Evolutionary conservation across 2,797 vertebrate genomes (phyloP).

Genomic region (Pipistrellus pipistrellus): DNA sequence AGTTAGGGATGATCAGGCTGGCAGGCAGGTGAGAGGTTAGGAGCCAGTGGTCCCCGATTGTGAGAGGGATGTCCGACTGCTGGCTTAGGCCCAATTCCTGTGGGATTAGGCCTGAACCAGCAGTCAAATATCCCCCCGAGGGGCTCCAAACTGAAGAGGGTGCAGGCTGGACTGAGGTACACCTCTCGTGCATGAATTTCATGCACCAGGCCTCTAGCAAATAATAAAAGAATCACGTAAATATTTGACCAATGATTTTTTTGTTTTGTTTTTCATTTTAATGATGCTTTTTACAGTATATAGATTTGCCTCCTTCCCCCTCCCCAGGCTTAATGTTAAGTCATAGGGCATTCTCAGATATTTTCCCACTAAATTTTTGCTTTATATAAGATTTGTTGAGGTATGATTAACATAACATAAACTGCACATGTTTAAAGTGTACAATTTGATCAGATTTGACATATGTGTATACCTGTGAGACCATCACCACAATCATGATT

Average conservation of each 20-base stretch:
- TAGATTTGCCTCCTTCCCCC: background rate
- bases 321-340: background rate
- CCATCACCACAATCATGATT: background rate
- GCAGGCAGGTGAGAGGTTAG: too few species aligned
- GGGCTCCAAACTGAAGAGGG: too few species aligned
- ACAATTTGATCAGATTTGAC: background rate
- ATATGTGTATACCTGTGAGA: background rate
- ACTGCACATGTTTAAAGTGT: background rate
- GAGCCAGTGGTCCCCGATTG: too few species aligned
- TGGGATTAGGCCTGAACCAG: rapidly evolving
- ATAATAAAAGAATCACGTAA: background rate
- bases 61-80: too few species aligned
- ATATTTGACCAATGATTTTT: background rate
- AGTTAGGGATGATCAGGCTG: too few species aligned
- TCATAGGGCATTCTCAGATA: background rate
- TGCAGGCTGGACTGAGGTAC: too few species aligned
- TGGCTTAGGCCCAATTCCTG: too few species aligned
- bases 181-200: too few species aligned
- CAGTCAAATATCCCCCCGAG: too few species aligned
- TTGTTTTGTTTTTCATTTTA: background rate
- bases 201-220: too few species aligned
- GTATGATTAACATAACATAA: background rate
- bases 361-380: background rate
- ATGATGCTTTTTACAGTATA: background rate
- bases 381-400: conserved; percentile 23